phyloP scores from a whole-genome alignment of 2,113 vertebrate genomes.

The Strigops habroptila region DNA sequence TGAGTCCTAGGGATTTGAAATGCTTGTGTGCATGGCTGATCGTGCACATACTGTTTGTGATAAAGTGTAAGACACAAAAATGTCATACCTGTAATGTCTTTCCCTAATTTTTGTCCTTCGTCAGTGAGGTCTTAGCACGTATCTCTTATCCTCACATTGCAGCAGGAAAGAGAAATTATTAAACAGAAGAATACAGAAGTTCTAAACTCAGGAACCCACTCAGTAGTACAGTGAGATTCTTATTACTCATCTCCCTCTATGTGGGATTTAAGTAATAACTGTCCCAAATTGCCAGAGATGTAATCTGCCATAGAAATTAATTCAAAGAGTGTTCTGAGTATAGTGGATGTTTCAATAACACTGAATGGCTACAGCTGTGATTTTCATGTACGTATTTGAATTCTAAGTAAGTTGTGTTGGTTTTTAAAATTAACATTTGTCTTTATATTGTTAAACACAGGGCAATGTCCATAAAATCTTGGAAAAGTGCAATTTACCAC shows the following conservation, averaged over 20 bases:
- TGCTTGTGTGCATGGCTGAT: not conserved
- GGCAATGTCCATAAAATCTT: slow-evolving; percentile 94
- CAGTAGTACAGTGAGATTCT: not conserved
- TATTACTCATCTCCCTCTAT: not conserved
- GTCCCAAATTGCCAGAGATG: not conserved
- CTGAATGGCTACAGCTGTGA: not conserved
- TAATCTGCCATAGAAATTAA: not conserved
- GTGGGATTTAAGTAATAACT: not conserved
- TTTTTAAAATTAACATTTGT: not conserved
- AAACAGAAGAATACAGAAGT: not conserved
- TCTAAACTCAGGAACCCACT: not conserved
- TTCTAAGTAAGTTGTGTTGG: not conserved
- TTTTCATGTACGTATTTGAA: not conserved
- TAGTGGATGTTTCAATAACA: not conserved
- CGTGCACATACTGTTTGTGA: not conserved
- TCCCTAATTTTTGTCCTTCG: not conserved
- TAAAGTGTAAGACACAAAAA: not conserved
- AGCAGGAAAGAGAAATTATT: not conserved
- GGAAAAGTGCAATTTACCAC: slow-evolving; percentile 89
- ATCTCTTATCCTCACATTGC: not conserved
- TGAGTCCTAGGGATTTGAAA: not conserved
- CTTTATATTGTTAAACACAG: slow-evolving; percentile 71
- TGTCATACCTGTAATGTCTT: not conserved
- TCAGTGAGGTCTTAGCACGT: not conserved
- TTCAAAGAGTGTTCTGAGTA: not conserved